phyloP scores from a whole-genome alignment of 1,140 invertebrate species.

The Caenorhabditis briggsae region DNA sequence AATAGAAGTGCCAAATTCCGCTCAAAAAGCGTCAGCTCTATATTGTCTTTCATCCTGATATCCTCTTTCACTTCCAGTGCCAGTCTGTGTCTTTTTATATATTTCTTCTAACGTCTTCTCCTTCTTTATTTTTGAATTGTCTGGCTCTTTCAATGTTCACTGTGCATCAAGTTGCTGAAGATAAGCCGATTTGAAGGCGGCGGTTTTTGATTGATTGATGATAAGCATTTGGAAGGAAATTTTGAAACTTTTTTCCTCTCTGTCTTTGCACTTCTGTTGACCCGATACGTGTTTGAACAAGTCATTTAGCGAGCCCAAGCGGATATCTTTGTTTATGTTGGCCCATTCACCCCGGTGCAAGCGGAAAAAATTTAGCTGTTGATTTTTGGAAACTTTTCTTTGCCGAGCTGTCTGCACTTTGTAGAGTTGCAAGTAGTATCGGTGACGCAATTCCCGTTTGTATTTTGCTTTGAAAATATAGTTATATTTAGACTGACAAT shows the following conservation, averaged over 20 bases:
- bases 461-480: background rate
- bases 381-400: constrained; percentile 11
- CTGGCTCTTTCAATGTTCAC: background rate
- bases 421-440: background rate
- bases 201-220: background rate
- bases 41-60: constrained; percentile 49
- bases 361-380: constrained; percentile 5
- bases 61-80: constrained; percentile 23
- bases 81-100: constrained; percentile 2
- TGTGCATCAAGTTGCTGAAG: background rate
- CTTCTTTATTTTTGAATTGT: background rate
- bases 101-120: background rate
- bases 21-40: background rate
- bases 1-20: constrained; percentile 25
- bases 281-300: constrained; percentile 24
- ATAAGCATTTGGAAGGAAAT: constrained; percentile 31
- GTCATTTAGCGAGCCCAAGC: constrained; percentile 27
- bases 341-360: constrained; percentile 20
- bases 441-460: background rate
- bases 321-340: constrained; percentile 35
- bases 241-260: background rate
- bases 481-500: no score
- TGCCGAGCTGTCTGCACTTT: constrained; percentile 39
- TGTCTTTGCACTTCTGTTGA: background rate
- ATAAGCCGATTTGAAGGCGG: constrained; percentile 5